Percentiles rank a stretch among this genome's conserved stretches.
phyloP scores from a whole-genome alignment of 2,888 invertebrate species.

The Plagiodera versicolora region DNA sequence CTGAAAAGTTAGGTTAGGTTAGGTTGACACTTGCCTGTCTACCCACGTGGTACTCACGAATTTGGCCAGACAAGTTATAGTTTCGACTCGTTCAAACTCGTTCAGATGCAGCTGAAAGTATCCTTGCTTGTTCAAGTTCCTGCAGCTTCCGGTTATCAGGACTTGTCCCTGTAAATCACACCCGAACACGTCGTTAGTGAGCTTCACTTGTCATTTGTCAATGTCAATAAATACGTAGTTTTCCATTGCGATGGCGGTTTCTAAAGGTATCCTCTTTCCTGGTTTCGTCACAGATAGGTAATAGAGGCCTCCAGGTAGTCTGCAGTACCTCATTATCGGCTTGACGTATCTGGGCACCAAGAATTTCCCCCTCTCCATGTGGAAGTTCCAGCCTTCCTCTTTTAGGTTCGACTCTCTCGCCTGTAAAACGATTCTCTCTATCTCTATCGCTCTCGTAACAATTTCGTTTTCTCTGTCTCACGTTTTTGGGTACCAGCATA shows the following conservation, averaged over 20 bases:
- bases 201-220: no score
- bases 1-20: conserved; percentile 52
- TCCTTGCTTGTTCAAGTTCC: conserved; percentile 51
- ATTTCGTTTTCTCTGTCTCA: no score
- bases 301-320: conserved; percentile 63
- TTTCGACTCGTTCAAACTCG: conserved; percentile 59
- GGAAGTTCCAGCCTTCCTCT: conserved; percentile 33
- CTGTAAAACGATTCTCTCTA: no score
- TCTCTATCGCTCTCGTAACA: no score
- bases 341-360: conserved; percentile 48
- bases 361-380: conserved; percentile 34
- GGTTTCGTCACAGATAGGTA: conserved; percentile 64
- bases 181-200: no score
- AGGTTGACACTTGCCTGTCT: no score
- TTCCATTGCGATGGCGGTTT: conserved; percentile 52
- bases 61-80: conserved; percentile 64
- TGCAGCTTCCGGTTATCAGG: conserved; percentile 60
- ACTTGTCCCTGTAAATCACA: conserved; percentile 60
- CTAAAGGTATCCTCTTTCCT: conserved; percentile 60
- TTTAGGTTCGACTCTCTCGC: background rate
- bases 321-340: conserved; percentile 55
- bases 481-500: conserved; percentile 34
- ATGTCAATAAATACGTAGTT: conserved; percentile 48
- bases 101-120: conserved; percentile 67
- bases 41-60: conserved; percentile 53